A percentile compares a stretch with the other conserved stretches of the same genome.
These are phyloP conservation scores for Aricia artaxerxes DNA, from an alignment of 2,888 invertebrate genomes.

Conservation along the genomic window DNA sequence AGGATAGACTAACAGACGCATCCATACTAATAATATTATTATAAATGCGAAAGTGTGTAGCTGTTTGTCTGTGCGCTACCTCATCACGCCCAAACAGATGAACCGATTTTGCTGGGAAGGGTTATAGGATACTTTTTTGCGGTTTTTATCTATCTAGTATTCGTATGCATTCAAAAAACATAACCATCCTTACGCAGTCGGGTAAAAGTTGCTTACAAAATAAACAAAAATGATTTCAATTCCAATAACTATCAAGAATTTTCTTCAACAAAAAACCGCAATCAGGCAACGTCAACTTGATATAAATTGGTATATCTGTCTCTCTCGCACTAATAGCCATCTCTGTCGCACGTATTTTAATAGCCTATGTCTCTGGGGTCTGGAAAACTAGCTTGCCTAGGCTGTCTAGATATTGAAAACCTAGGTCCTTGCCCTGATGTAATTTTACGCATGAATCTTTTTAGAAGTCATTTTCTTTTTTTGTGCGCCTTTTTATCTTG, in stretches of 20 bases:
- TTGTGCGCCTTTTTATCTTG: background rate
- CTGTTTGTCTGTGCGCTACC: too few species aligned
- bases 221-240: background rate
- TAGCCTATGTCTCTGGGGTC: slow-evolving; percentile 13
- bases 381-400: slow-evolving; percentile 13
- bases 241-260: slow-evolving; percentile 11
- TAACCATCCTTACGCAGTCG: too few species aligned
- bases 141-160: too few species aligned
- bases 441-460: background rate
- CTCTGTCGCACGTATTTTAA: slow-evolving; percentile 11
- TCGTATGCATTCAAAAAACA: too few species aligned
- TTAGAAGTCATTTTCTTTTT: background rate
- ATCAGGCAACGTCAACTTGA: slow-evolving; percentile 5
- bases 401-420: background rate
- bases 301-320: background rate
- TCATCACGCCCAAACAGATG: too few species aligned
- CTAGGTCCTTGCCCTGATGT: background rate
- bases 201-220: background rate
- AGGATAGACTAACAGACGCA: too few species aligned
- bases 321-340: background rate
- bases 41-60: too few species aligned
- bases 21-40: too few species aligned
- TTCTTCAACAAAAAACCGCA: slow-evolving; percentile 9
- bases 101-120: too few species aligned
- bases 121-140: too few species aligned